Evolutionary conservation across 2,888 invertebrate species (phyloP).

Genomic region (Eupithecia centaureata): DNA sequence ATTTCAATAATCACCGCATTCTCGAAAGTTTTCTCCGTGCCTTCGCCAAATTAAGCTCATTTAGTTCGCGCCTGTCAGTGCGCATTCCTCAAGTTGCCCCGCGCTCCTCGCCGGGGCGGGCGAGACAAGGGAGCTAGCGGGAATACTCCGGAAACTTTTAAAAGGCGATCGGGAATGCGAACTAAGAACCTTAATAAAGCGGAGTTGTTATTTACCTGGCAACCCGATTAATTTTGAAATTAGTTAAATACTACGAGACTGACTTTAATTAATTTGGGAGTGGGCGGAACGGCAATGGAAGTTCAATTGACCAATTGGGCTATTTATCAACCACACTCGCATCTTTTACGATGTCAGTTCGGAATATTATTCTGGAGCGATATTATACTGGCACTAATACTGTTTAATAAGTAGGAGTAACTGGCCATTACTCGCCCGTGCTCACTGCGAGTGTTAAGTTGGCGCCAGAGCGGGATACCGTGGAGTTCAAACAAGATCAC

Average conservation of each 20-base stretch:
- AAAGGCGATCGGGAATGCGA: constrained; percentile 31
- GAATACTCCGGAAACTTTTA: constrained; percentile 36
- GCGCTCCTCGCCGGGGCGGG: background rate
- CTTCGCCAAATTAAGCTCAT: constrained; percentile 77
- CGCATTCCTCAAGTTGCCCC: constrained; percentile 37
- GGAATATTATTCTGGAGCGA: background rate
- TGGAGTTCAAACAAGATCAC: constrained; percentile 4
- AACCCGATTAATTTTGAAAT: constrained; percentile 2
- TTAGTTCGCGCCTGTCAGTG: constrained; percentile 47
- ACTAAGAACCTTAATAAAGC: constrained; percentile 29
- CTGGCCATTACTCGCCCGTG: background rate
- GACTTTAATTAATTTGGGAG: constrained; percentile 8
- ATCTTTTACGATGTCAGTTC: background rate
- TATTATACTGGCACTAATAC: background rate
- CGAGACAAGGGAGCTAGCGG: background rate
- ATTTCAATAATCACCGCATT: constrained; percentile 38
- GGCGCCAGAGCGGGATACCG: background rate
- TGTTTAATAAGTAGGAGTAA: background rate
- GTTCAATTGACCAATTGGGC: background rate
- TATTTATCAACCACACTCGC: background rate
- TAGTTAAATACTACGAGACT: background rate
- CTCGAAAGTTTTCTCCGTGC: constrained; percentile 50
- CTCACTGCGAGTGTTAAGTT: constrained; percentile 1
- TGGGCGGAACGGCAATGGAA: background rate
- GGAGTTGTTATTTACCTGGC: constrained; percentile 18